Evolutionary conservation across 1,140 invertebrate genomes (phyloP).

Genomic region (Papilio dardanus): DNA sequence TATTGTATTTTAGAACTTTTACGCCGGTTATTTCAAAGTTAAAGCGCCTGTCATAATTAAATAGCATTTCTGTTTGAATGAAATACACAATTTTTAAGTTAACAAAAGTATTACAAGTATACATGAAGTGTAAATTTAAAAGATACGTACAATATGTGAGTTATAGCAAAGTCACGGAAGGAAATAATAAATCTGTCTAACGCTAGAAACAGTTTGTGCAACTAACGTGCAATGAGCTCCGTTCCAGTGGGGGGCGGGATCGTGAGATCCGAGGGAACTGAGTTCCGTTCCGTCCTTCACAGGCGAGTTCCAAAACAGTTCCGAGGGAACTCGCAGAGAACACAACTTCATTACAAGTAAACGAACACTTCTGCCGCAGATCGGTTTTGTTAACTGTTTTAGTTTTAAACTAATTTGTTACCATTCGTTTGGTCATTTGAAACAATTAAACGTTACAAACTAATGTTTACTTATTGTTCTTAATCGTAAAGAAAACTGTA

Average conservation of each 20-base stretch:
- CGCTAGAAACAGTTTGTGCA: constrained; percentile 7
- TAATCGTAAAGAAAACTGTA: background rate
- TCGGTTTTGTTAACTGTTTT: constrained; percentile 21
- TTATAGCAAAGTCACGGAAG: background rate
- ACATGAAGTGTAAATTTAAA: background rate
- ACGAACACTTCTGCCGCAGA: constrained; percentile 4
- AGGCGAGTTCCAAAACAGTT: constrained; percentile 5
- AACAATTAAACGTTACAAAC: background rate
- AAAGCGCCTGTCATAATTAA: background rate
- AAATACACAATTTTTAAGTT: background rate
- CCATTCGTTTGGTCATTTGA: background rate
- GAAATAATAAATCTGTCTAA: constrained; percentile 19
- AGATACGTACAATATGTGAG: constrained; percentile 13
- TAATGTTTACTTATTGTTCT: background rate
- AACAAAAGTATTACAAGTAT: background rate
- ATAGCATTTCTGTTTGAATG: background rate
- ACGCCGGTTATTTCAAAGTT: background rate
- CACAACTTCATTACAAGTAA: constrained; percentile 20
- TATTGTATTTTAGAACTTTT: background rate
- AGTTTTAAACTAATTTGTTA: constrained; percentile 16
- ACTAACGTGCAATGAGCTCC: background rate
- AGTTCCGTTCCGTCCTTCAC: background rate
- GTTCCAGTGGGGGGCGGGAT: too few species aligned
- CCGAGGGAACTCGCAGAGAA: background rate
- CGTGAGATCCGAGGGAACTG: too few species aligned